Evolutionary conservation across 2,888 invertebrate genomes (phyloP), one percentile per base, ranked within the genome.

Genomic region (Trissolcus japonicus): DNA sequence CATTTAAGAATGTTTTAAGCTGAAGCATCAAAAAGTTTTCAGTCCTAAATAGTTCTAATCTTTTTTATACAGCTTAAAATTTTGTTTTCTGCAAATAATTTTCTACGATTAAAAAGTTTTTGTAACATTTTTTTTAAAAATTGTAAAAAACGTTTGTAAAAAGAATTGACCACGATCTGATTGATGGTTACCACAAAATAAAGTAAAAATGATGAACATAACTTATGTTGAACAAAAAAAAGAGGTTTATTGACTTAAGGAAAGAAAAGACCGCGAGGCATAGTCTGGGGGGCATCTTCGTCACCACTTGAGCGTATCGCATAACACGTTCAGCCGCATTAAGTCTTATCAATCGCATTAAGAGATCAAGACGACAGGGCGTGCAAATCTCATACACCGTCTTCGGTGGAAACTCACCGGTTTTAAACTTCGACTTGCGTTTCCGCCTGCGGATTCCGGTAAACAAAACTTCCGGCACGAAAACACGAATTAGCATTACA

Each of bases 391-490:
- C 16, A 4, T 16, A 14, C 14, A 14, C 46, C 16, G 11, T 6
- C 46, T 46, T 19, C 62, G 48, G n/a, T 7, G 21, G 56, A 61
- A 55, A 40, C 53, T 17, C 29, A 43, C 4, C 16, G 16, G n/a
- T 72, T 50, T 63, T 53, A 19, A 35, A 17, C 51, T 51, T 21
- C 25, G 48, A 48, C 17, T 63, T 62, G 19, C 43, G 65, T 46
- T 65, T 65, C 57, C 72, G 60, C 48, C 54, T 55, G 74, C 67
- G 61, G 16, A 51, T 46, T 41, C 46, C 67, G 67, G 56, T 56
- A 11, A 35, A 35, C 56, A 74, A 61, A 21, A 68, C 68, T 75
- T 68, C 68, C 75, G 57, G 63, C 75, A 75, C 57, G 61, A 66
- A 61, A 73, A 66, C 73, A 56, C 62, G 50, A 75, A 75, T 76